These are phyloP conservation scores for Ambastaia sidthimunki DNA, from an alignment of 2,797 vertebrate species.

Conservation along the genomic window DNA sequence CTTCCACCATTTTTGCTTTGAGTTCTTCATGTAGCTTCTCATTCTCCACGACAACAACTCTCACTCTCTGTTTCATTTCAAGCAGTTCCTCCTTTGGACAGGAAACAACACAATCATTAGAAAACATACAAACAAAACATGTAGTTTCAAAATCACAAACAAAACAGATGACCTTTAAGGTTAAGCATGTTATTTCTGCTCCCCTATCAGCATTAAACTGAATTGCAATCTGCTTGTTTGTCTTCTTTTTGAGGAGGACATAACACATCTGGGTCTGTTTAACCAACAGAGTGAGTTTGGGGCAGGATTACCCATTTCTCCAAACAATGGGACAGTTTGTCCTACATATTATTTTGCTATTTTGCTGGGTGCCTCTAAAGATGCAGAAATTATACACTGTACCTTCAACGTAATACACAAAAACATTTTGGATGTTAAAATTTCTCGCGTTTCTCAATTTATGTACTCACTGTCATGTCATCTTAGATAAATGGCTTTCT, in stretches of 20 bases:
- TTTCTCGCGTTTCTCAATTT: no score
- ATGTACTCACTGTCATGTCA: no score
- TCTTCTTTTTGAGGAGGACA: not conserved
- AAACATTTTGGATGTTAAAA: not conserved
- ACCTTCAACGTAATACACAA: not conserved
- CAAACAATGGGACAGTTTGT: not conserved
- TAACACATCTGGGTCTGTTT: not conserved
- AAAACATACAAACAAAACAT: not conserved
- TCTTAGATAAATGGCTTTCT: no score
- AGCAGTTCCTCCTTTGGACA: conserved; percentile 85
- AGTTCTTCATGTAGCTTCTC: conserved; percentile 83
- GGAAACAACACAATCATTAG: conserved; percentile 11
- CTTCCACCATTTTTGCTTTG: conserved; percentile 76
- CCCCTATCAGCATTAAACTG: not conserved
- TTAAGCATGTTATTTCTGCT: not conserved
- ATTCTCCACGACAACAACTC: conserved; percentile 66
- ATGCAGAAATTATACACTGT: no score
- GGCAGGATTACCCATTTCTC: not conserved
- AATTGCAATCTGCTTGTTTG: not conserved
- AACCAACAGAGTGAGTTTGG: not conserved
- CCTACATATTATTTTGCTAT: no score
- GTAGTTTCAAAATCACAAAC: not conserved
- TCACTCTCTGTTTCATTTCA: conserved; percentile 79
- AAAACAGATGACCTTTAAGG: not conserved
- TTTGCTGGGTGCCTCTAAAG: no score